Conservation (phyloP, 2,797 vertebrate species). For the Orestias chungarensis region DNA sequence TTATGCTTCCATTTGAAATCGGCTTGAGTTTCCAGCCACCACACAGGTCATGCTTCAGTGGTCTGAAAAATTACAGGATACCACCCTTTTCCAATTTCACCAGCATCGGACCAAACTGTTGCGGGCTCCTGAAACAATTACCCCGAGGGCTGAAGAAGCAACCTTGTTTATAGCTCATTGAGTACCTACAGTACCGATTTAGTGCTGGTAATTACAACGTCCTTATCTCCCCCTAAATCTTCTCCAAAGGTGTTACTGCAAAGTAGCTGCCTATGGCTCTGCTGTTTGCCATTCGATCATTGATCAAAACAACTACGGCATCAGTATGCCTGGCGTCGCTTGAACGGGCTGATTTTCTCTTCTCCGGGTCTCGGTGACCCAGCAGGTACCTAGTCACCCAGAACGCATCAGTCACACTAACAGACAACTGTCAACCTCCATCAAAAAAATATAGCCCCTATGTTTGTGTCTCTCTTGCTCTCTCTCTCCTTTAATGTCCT, state of each 20-base stretch:
- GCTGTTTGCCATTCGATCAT: constrained; percentile 49
- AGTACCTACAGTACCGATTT: constrained; percentile 72
- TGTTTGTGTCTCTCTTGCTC: constrained; percentile 23
- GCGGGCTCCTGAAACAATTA: constrained; percentile 75
- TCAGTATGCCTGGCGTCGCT: constrained; percentile 56
- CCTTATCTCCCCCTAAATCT: constrained; percentile 67
- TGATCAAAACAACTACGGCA: constrained; percentile 56
- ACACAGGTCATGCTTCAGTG: constrained; percentile 72
- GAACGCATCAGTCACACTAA: constrained; percentile 76
- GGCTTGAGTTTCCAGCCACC: constrained; percentile 59
- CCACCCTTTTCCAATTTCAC: constrained; percentile 73
- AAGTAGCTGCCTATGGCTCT: constrained; percentile 53
- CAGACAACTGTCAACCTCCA: constrained; percentile 73
- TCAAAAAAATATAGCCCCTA: constrained; percentile 51
- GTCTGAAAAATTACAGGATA: constrained; percentile 79
- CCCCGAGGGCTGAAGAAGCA: constrained; percentile 70
- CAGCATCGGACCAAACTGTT: constrained; percentile 71
- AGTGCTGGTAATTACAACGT: constrained; percentile 72
- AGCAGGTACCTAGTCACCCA: constrained; percentile 58
- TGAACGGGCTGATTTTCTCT: constrained; percentile 52
- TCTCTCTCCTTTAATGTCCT: constrained; percentile 68
- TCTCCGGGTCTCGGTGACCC: constrained; percentile 69
- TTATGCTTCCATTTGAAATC: constrained; percentile 75
- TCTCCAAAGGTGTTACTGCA: constrained; percentile 48
- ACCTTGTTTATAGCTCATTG: constrained; percentile 79